Percentiles rank a stretch among this genome's conserved stretches.
phyloP scores from a whole-genome alignment of 2,797 vertebrate species.

The Sebastes wilsoni region DNA sequence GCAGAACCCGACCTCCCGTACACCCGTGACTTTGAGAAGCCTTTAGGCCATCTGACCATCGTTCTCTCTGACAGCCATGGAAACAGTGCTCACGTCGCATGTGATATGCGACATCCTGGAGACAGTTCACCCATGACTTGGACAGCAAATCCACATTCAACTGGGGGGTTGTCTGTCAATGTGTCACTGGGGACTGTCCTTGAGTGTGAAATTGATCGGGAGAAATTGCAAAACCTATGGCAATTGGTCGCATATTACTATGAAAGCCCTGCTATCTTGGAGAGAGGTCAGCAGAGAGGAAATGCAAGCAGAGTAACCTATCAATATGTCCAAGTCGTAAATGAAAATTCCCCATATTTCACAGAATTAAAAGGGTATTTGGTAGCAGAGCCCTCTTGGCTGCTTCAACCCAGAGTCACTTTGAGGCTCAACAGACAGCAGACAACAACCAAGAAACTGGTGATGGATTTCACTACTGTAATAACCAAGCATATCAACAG shows the following conservation, averaged over 20 bases:
- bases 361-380: conserved; percentile 86
- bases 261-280: conserved; percentile 83
- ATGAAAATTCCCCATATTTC: conserved; percentile 84
- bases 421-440: conserved; percentile 83
- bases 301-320: conserved; percentile 77
- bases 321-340: conserved; percentile 79
- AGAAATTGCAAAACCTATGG: conserved; percentile 84
- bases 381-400: conserved; percentile 81
- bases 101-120: conserved; percentile 75
- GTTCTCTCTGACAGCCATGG: conserved; percentile 84
- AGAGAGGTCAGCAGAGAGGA: conserved; percentile 71
- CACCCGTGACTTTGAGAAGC: conserved; percentile 79
- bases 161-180: conserved; percentile 72
- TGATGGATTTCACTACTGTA: conserved; percentile 82
- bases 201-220: conserved; percentile 85
- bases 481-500: conserved; percentile 72
- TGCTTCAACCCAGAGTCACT: conserved; percentile 83
- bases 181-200: conserved; percentile 78
- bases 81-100: conserved; percentile 82
- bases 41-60: conserved; percentile 79
- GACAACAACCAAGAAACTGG: conserved; percentile 84
- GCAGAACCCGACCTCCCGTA: conserved; percentile 81
- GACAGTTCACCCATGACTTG: conserved; percentile 75
- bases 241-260: conserved; percentile 87
- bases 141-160: conserved; percentile 62